Evolutionary conservation across 2,797 vertebrate species (phyloP).

Genomic region (Gephyroberyx darwinii): DNA sequence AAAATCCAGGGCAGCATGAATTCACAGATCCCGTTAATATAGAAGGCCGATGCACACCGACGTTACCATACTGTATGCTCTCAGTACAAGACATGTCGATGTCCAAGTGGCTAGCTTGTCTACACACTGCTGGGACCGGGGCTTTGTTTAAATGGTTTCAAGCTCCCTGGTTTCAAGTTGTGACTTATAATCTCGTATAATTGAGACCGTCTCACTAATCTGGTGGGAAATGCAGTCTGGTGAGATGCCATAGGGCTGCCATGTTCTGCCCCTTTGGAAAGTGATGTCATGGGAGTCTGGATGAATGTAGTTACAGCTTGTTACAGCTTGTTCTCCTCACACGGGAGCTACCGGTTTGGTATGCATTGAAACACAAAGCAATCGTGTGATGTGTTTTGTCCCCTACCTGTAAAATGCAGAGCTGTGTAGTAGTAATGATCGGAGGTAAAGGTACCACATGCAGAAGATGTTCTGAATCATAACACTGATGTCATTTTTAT

Average conservation of each 20-base stretch:
- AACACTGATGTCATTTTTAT: neutral
- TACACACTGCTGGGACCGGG: no score
- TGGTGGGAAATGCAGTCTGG: slow-evolving; percentile 49
- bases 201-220: slow-evolving; percentile 33
- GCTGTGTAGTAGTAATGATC: slow-evolving; percentile 15
- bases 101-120: neutral
- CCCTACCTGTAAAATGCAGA: slow-evolving; percentile 38
- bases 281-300: slow-evolving; percentile 57
- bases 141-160: neutral
- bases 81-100: slow-evolving; percentile 2
- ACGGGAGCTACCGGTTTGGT: slow-evolving; percentile 54
- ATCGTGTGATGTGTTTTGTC: slow-evolving; percentile 44
- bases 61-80: neutral
- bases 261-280: slow-evolving; percentile 52
- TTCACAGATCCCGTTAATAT: slow-evolving; percentile 44
- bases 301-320: slow-evolving; percentile 57
- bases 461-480: slow-evolving; percentile 3
- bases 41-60: slow-evolving; percentile 8
- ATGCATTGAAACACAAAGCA: slow-evolving; percentile 58
- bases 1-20: slow-evolving; percentile 49
- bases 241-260: slow-evolving; percentile 35
- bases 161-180: slow-evolving; percentile 6
- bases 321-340: slow-evolving; percentile 41
- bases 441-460: slow-evolving; percentile 15
- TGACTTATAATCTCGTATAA: neutral